These are phyloP conservation scores for Mesorhabditis sp. DNA, from an alignment of 2,888 invertebrate genomes.

Conservation along the genomic window DNA sequence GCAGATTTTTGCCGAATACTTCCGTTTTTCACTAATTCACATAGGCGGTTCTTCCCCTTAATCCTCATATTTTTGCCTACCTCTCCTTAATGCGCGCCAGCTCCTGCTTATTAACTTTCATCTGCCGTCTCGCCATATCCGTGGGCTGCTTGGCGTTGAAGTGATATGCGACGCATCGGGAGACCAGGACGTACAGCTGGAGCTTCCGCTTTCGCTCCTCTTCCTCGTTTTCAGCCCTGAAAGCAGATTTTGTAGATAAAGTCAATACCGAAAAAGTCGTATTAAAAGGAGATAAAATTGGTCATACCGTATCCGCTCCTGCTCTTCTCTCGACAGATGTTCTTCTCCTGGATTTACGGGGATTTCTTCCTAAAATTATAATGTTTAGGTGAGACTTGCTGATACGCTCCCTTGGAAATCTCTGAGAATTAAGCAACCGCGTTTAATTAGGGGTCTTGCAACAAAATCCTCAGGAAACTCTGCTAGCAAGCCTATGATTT, in stretches of 20 bases:
- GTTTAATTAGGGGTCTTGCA: too few species aligned
- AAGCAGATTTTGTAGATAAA: conserved; percentile 12
- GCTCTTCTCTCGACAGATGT: conserved; percentile 47
- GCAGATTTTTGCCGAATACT: too few species aligned
- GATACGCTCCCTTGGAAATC: too few species aligned
- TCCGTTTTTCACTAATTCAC: conserved; percentile 2
- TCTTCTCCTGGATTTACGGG: conserved; percentile 22
- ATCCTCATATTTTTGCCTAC: conserved; percentile 10
- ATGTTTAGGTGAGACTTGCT: too few species aligned
- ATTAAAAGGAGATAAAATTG: neutral
- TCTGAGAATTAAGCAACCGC: too few species aligned
- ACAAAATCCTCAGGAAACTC: too few species aligned
- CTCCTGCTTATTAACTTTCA: conserved; percentile 92
- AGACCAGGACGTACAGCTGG: conserved; percentile 95
- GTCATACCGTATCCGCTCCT: conserved; percentile 49
- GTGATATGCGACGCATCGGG: conserved; percentile 83
- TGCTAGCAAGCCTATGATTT: too few species aligned
- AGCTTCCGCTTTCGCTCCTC: conserved; percentile 89
- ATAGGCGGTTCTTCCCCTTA: neutral
- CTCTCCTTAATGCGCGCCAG: conserved; percentile 49
- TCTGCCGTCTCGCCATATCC: conserved; percentile 88
- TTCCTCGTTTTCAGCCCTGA: conserved; percentile 86
- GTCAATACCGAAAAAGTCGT: neutral
- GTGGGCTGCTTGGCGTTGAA: conserved; percentile 92
- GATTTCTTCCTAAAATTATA: conserved; percentile 14